Evolutionary conservation across 2,113 vertebrate species (phyloP).

Genomic region (Panthera tigris): DNA sequence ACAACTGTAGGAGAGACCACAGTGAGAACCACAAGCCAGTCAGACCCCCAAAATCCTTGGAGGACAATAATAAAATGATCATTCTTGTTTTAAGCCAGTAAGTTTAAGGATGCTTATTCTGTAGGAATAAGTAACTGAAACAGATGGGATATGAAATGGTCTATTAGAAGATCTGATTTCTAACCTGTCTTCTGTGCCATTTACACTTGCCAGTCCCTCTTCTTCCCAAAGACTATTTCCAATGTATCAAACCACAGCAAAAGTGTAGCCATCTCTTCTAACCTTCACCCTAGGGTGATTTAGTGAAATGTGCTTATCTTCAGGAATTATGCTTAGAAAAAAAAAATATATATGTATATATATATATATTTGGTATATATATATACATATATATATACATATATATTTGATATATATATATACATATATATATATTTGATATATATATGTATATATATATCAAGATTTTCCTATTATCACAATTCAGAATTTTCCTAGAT

Average conservation of each 20-base stretch:
- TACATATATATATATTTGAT: too few relatives aligned
- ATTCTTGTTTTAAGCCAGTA: not conserved
- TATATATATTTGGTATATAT: too few relatives aligned
- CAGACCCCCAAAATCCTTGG: not conserved
- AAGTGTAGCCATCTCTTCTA: not conserved
- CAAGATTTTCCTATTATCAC: not conserved
- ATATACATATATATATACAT: too few relatives aligned
- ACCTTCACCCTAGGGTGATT: not conserved
- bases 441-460: not conserved
- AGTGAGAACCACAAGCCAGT: not conserved
- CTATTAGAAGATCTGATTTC: not conserved
- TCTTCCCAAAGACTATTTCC: not conserved
- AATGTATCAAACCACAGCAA: not conserved
- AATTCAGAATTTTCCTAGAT: not conserved
- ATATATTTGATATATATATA: not conserved
- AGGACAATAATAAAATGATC: not conserved
- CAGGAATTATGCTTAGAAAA: not conserved
- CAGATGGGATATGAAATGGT: not conserved
- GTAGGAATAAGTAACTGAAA: not conserved
- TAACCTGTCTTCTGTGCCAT: not conserved
- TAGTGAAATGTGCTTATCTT: not conserved
- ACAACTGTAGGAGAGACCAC: not conserved
- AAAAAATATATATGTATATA: not conserved
- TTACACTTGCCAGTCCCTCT: not conserved
- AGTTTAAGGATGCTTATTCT: not conserved